Conservation (phyloP, 1,140 invertebrate species). For the Drosophila miranda region DNA sequence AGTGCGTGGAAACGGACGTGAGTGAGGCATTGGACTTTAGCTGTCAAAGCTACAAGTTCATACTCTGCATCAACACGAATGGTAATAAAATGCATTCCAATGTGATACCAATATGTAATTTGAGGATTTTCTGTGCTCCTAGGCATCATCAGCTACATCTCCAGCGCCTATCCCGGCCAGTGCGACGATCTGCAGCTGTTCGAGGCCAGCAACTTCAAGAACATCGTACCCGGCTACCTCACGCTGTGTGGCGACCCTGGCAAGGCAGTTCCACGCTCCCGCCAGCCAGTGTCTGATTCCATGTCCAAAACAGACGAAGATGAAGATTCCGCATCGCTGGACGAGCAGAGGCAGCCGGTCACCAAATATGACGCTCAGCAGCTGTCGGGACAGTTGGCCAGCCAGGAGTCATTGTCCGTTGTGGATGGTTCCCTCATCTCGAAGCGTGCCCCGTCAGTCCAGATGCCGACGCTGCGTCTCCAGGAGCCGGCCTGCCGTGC, state of each 20-base stretch:
- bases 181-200: conserved; percentile 76
- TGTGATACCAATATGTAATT: not conserved
- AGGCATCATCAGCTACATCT: conserved; percentile 76
- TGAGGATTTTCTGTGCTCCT: not conserved
- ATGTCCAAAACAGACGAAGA: conserved; percentile 23
- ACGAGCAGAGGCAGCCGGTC: conserved; percentile 21
- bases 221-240: conserved; percentile 70
- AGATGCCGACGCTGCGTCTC: conserved; percentile 65
- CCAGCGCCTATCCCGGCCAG: conserved; percentile 67
- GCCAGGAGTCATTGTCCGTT: conserved; percentile 58
- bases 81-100: conserved; percentile 30
- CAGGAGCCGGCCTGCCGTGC: conserved; percentile 63
- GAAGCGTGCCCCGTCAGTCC: conserved; percentile 53
- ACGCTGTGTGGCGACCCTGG: conserved; percentile 74
- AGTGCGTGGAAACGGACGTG: conserved; percentile 78
- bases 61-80: conserved; percentile 71
- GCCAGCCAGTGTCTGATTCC: conserved; percentile 3
- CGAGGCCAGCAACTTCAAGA: conserved; percentile 64
- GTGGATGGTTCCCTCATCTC: conserved; percentile 65
- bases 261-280: conserved; percentile 49
- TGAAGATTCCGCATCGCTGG: conserved; percentile 15
- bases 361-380: conserved; percentile 60
- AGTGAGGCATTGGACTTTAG: conserved; percentile 44
- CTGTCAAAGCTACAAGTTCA: conserved; percentile 74
- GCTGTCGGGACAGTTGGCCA: conserved; percentile 60